A percentile compares a stretch with the other conserved stretches of the same genome.
Evolutionary conservation across 2,113 vertebrate species (phyloP).

Genomic region (Amblyornis subalaris): DNA sequence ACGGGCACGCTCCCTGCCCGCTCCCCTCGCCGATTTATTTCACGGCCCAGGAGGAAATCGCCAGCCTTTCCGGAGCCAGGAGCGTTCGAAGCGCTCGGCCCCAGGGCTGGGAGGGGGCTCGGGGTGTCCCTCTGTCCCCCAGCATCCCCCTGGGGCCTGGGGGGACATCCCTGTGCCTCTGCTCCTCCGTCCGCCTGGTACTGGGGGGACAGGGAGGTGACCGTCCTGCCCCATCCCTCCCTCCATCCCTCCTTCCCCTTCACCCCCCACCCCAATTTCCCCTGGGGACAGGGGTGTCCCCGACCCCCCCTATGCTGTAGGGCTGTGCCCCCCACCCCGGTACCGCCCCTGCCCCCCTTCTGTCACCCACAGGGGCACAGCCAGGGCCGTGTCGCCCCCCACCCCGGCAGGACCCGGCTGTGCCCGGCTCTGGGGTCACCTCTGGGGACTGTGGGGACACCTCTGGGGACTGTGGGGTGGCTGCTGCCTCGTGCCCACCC

Average conservation of each 20-base stretch:
- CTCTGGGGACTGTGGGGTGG: accelerated
- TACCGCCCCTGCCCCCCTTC: too few relatives aligned
- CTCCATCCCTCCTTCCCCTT: not conserved
- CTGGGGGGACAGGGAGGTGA: not conserved
- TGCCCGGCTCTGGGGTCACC: not conserved
- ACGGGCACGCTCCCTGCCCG: accelerated
- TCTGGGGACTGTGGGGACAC: accelerated
- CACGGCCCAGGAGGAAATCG: slow-evolving; percentile 21
- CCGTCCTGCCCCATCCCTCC: not conserved
- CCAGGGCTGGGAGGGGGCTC: not conserved
- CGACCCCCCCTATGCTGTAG: not conserved
- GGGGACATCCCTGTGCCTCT: not conserved
- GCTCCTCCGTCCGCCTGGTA: accelerated
- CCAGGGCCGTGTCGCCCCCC: not conserved
- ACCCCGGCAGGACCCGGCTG: not conserved
- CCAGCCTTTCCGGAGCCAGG: not conserved
- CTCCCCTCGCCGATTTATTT: not conserved
- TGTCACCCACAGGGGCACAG: accelerated
- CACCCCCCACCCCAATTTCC: not conserved
- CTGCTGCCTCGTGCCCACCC: too few relatives aligned
- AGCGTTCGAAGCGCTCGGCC: not conserved
- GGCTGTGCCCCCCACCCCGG: not conserved
- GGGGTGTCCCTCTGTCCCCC: not conserved
- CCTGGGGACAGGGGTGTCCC: not conserved
- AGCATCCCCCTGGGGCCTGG: not conserved